Conservation (phyloP, 2,113 vertebrate species). For the Ardeotis arabs region DNA sequence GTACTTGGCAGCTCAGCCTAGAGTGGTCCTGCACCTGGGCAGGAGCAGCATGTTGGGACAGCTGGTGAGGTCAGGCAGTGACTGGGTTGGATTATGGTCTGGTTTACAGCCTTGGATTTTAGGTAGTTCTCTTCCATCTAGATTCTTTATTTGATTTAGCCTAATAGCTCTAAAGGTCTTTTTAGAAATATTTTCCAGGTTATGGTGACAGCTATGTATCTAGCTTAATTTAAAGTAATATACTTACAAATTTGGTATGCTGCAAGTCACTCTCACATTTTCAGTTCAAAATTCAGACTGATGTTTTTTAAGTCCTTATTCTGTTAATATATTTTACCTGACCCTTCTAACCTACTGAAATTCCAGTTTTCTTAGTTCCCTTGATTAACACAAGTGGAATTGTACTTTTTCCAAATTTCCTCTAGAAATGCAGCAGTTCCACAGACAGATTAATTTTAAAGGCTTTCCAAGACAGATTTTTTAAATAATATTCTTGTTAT, state of each 20-base stretch:
- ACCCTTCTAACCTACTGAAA: neutral
- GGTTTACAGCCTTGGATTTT: neutral
- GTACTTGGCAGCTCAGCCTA: neutral
- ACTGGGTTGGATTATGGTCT: fast-evolving
- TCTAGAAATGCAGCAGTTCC: neutral
- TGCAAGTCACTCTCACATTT: neutral
- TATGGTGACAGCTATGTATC: neutral
- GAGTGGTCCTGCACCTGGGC: neutral
- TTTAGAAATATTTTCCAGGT: neutral
- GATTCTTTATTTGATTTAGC: neutral
- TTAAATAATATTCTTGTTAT: neutral
- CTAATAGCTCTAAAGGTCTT: neutral
- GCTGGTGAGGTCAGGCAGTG: neutral
- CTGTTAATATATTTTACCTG: neutral
- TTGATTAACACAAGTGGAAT: neutral
- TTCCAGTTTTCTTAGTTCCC: neutral
- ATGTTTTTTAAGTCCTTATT: neutral
- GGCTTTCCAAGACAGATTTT: neutral
- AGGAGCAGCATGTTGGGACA: neutral
- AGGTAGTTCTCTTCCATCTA: neutral
- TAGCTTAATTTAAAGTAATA: neutral
- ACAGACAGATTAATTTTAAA: neutral
- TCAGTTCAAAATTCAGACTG: neutral
- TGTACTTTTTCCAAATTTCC: neutral
- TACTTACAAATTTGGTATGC: neutral